Conservation (phyloP, 2,888 invertebrate genomes). For the Carcina quercana region DNA sequence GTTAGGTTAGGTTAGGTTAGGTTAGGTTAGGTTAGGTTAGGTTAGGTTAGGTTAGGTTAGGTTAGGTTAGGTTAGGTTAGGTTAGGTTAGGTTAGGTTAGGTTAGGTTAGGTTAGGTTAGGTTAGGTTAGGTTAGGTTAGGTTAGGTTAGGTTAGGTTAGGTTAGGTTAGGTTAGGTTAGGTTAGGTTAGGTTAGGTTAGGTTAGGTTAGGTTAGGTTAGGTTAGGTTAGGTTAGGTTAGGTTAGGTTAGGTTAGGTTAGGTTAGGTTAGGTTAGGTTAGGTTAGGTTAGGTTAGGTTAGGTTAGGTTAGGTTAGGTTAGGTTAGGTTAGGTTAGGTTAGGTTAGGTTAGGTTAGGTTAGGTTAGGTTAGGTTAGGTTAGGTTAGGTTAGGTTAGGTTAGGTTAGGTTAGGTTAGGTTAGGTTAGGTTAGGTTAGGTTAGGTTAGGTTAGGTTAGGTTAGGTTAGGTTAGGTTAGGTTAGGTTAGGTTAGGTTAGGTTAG, state of each 20-base stretch:
- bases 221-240: slow-evolving; percentile 15
- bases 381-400: slow-evolving; percentile 12
- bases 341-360: slow-evolving; percentile 13
- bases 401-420: slow-evolving; percentile 8
- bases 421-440: slow-evolving; percentile 9
- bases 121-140: slow-evolving; percentile 11
- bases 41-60: slow-evolving; percentile 13
- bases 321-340: slow-evolving; percentile 12
- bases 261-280: slow-evolving; percentile 13
- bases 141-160: slow-evolving; percentile 11
- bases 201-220: slow-evolving; percentile 12
- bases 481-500: slow-evolving; percentile 13
- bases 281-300: slow-evolving; percentile 10
- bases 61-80: slow-evolving; percentile 13
- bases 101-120: slow-evolving; percentile 10
- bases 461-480: slow-evolving; percentile 13
- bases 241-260: slow-evolving; percentile 13
- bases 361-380: slow-evolving; percentile 14
- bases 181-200: slow-evolving; percentile 15
- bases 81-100: slow-evolving; percentile 10
- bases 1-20: slow-evolving; percentile 6
- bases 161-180: slow-evolving; percentile 14
- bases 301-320: slow-evolving; percentile 12
- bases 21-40: slow-evolving; percentile 11
- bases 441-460: slow-evolving; percentile 10